A percentile compares a stretch with the other conserved stretches of the same genome.
Conservation (phyloP, 2,888 invertebrate species). For the Aphidius colemani region DNA sequence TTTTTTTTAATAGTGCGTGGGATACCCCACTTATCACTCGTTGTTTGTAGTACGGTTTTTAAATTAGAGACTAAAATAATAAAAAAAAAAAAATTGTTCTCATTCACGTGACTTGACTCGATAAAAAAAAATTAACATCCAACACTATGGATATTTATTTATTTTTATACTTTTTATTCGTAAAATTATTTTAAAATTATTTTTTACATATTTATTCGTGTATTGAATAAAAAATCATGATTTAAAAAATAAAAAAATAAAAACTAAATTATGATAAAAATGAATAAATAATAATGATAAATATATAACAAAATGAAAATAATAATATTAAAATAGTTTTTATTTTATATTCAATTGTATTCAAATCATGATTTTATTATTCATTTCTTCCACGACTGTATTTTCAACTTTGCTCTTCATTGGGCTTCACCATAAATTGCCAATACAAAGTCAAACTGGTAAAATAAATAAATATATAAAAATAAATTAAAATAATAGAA, state of each 20-base stretch:
- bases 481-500: background rate
- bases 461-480: background rate
- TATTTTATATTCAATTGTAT: slow-evolving; percentile 17
- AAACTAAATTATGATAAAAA: too few relatives aligned
- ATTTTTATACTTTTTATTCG: background rate
- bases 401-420: slow-evolving; percentile 16
- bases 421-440: slow-evolving; percentile 11
- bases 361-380: slow-evolving; percentile 17
- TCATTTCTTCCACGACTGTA: slow-evolving; percentile 14
- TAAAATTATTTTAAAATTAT: background rate
- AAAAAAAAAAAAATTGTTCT: background rate
- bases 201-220: background rate
- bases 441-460: slow-evolving; percentile 13
- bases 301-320: too few relatives aligned
- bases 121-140: background rate
- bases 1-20: background rate
- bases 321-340: slow-evolving; percentile 1
- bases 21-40: slow-evolving; percentile 11
- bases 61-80: slow-evolving; percentile 1
- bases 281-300: too few relatives aligned
- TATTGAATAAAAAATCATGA: too few relatives aligned
- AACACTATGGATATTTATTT: too few relatives aligned
- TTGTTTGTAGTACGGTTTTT: background rate
- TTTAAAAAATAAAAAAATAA: too few relatives aligned
- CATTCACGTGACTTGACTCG: slow-evolving; percentile 11